Evolutionary conservation across 2,797 vertebrate species (phyloP), one percentile per base, ranked within the genome.

Genomic region (Rousettus madagascariensis): DNA sequence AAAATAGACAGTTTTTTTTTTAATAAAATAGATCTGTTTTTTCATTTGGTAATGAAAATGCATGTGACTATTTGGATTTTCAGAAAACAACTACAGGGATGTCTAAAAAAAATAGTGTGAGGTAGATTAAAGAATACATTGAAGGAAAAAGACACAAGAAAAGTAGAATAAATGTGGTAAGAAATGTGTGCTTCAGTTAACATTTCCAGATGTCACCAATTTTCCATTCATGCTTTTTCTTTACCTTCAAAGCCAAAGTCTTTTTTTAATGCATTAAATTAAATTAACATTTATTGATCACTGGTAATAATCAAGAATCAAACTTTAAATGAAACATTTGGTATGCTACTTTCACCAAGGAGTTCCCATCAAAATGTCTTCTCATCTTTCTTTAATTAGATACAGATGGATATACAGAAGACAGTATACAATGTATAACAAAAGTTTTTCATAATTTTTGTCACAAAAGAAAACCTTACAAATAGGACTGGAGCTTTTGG

Each of bases 41-140:
- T 93, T 78, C 3, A 82, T 82, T 84, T 84, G n/a, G 57, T 94
- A 72, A 94, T 93, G 43, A 95, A 95, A 90, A 96, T 82, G 26
- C 3, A 85, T 17, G n/a, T 59, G n/a, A 46, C 36, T 94, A n/a
- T 71, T 86, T 61, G 8, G 2, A 95, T 77, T 96, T 90, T 93
- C 16, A 77, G 41, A 61, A 88, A 36, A 86, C 28, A 33, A 78
- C 10, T 78, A 15, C 12, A 51, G 77, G 77, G 28, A 6, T 2
- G 5, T 6, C 6, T 28, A 80, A 72, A 55, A 33, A 33, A 77
- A 92, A 68, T 75, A 84, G 75, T 38, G 80, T 36, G 30, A 3
- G 16, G 2, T 71, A 57, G n/a, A 71, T 69, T 88, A 90, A 95
- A 77, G 15, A 90, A 94, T 57, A 90, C 13, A 46, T 43, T 77